These are phyloP conservation scores for Rhinichthys klamathensis DNA, from an alignment of 2,113 vertebrate genomes.

Conservation along the genomic window DNA sequence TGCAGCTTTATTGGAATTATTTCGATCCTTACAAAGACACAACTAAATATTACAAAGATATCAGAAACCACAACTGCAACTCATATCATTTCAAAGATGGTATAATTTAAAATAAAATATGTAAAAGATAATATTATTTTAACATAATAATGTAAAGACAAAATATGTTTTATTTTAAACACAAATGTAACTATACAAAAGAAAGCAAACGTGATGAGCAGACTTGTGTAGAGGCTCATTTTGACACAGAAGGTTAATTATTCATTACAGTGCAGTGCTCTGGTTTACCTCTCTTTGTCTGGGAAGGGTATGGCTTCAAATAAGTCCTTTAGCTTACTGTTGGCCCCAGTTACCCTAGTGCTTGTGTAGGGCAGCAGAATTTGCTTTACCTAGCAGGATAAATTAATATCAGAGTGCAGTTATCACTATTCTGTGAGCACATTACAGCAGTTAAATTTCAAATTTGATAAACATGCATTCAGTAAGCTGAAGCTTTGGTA, in stretches of 20 bases:
- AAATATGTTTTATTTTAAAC: background rate
- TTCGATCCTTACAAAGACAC: constrained; percentile 70
- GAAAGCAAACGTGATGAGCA: background rate
- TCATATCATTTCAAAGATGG: background rate
- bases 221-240: background rate
- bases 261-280: background rate
- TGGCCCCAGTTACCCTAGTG: constrained; percentile 44
- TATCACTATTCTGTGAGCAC: background rate
- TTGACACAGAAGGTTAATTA: background rate
- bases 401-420: background rate
- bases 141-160: background rate
- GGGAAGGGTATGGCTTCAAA: constrained; percentile 77
- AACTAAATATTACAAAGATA: background rate
- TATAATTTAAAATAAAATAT: background rate
- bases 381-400: constrained; percentile 59
- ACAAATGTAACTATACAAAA: background rate
- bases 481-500: background rate
- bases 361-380: constrained; percentile 61
- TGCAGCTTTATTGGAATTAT: constrained; percentile 63
- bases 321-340: constrained; percentile 65
- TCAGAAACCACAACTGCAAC: background rate
- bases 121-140: background rate
- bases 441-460: background rate
- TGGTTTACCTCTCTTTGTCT: constrained; percentile 81
- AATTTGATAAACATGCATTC: background rate